Conservation (phyloP, 1,140 invertebrate species). For the Heliconius eleuchia region DNA sequence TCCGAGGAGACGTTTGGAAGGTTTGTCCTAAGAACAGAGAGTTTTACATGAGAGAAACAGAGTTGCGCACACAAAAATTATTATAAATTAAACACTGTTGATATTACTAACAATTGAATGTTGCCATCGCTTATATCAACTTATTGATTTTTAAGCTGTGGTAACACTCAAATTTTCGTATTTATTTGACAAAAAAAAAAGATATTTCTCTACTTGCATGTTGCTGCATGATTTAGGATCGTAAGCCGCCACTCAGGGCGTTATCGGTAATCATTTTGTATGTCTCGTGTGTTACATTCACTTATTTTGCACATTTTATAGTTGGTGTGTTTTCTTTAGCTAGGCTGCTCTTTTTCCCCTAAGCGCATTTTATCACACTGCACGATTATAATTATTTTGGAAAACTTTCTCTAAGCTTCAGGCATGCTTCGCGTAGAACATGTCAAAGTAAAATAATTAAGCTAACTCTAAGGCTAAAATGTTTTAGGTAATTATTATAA, state of each 20-base stretch:
- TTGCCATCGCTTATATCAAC: conserved; percentile 57
- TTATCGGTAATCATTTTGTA: conserved; percentile 75
- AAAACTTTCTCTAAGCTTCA: conserved; percentile 78
- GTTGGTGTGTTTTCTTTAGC: conserved; percentile 78
- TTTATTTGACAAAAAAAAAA: conserved; percentile 56
- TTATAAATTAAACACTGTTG: conserved; percentile 58
- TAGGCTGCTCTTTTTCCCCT: conserved; percentile 77
- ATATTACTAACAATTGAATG: conserved; percentile 62
- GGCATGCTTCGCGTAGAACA: conserved; percentile 79
- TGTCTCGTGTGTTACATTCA: conserved; percentile 71
- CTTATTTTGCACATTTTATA: conserved; percentile 80
- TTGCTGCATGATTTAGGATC: conserved; percentile 79
- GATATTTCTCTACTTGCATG: conserved; percentile 77
- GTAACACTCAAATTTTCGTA: conserved; percentile 62
- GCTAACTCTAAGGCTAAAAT: conserved; percentile 43
- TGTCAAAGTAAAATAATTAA: conserved; percentile 56
- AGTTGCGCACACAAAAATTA: conserved; percentile 67
- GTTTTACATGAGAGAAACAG: conserved; percentile 71
- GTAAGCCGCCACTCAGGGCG: conserved; percentile 77
- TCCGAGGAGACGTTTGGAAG: conserved; percentile 85
- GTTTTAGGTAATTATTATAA: conserved; percentile 26
- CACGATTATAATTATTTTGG: conserved; percentile 79
- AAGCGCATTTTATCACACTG: conserved; percentile 78
- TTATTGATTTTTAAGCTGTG: conserved; percentile 48
- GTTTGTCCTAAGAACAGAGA: conserved; percentile 81